Percentiles rank a stretch among this genome's conserved stretches.
These are phyloP conservation scores for Pachycephus smyrnensis DNA, from an alignment of 2,888 invertebrate species.

Conservation along the genomic window DNA sequence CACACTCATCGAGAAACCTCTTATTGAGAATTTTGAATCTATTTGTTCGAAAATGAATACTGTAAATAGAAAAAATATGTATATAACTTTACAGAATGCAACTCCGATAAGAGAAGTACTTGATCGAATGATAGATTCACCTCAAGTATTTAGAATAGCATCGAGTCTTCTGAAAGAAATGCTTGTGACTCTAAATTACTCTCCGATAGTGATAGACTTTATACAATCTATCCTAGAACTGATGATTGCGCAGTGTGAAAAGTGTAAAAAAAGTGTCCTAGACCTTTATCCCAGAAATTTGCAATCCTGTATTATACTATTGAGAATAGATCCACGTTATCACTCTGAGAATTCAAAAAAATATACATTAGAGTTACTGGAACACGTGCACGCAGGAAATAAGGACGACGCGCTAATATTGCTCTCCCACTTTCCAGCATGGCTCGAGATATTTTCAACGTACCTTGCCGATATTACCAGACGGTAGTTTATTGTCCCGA, in stretches of 20 bases:
- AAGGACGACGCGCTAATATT: conserved; percentile 41
- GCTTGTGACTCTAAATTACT: conserved; percentile 40
- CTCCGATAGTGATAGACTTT: conserved; percentile 39
- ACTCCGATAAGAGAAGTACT: conserved; percentile 32
- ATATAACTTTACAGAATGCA: conserved; percentile 10
- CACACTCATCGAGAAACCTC: conserved; percentile 50
- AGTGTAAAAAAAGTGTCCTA: conserved; percentile 37
- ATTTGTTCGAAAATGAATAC: conserved; percentile 21
- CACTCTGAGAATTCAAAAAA: conserved; percentile 43
- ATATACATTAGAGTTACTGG: conserved; percentile 37
- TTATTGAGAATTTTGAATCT: conserved; percentile 38
- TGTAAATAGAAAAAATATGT: conserved; percentile 12
- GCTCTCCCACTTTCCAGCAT: conserved; percentile 53
- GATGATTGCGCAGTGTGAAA: conserved; percentile 34
- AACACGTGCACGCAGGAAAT: conserved; percentile 37
- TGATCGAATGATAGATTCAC: conserved; percentile 35
- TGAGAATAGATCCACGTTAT: conserved; percentile 45
- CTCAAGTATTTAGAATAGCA: conserved; percentile 44
- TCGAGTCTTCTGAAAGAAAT: conserved; percentile 47
- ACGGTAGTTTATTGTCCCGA: too few relatives aligned
- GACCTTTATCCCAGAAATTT: conserved; percentile 54
- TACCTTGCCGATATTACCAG: conserved; percentile 16
- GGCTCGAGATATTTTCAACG: conserved; percentile 41
- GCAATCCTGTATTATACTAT: conserved; percentile 46
- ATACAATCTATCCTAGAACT: conserved; percentile 38